Base-by-base conservation (phyloP, 1,140 invertebrate species). In the Diabrotica undecimpunctata region DNA sequence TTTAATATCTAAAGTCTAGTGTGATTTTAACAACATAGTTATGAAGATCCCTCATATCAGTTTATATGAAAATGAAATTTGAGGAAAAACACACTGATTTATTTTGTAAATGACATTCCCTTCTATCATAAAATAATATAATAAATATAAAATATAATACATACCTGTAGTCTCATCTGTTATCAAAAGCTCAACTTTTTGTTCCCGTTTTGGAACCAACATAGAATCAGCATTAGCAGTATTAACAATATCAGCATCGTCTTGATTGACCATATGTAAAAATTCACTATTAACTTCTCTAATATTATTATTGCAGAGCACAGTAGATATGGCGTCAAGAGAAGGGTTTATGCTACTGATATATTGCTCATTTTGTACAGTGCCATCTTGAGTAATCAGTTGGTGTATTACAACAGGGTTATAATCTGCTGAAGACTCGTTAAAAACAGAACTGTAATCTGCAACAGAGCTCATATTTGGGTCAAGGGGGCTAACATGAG, bases 401-500 rank as follows among this genome's bases (percentile, higher is more conserved):
- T 83, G 82, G 7, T 81, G 76, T 51, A 84, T 81, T 55, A 84
- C 81, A 12, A 84, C 80, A 7, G 83, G 81, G 71, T 83, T 84
- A 61, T 81, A 84, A 10, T 83, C 79, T 39, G 79, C 10, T 79
- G 74, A 54, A 14, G 80, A 62, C 61, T 81, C 81, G 13, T 81
- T 81, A 46, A 81, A 83, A 35, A 83, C 81, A 0, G 83, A 83
- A 13, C 82, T 84, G 70, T 85, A 85, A 63, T 79, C 77, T 0
- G 84, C 83, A 8, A 82, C 78, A 9, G 83, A 84, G 70, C 83
- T 82, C 83, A 86, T 84, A 68, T 85, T 85, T 3, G 84, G 83
- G 71, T 86, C 84, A 65, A 85, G 75, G 6, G 83, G 82, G 70
- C 82, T 84, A 6, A 85, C 84, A 46, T 81, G 79, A 62, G 84